Conservation (phyloP, 1,140 invertebrate genomes). For the Cyclina sinensis region DNA sequence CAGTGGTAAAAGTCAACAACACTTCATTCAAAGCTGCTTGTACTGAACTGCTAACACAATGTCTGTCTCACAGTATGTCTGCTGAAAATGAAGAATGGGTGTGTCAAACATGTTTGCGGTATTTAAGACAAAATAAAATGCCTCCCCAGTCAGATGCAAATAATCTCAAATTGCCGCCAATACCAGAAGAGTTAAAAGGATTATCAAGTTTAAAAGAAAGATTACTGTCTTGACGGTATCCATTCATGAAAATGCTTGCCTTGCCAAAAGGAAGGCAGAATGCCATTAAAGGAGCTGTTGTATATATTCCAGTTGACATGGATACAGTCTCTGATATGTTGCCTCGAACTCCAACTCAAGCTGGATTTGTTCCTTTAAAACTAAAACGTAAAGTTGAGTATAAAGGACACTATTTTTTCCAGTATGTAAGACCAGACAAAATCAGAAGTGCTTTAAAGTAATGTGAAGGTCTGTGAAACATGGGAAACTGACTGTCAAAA, state of each 20-base stretch:
- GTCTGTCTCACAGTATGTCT: constrained; percentile 27
- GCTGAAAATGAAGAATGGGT: constrained; percentile 41
- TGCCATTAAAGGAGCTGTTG: constrained; percentile 61
- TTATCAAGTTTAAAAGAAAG: constrained; percentile 55
- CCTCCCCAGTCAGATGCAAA: constrained; percentile 60
- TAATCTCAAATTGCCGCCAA: constrained; percentile 51
- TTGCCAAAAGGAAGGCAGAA: constrained; percentile 60
- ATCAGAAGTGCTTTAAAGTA: constrained; percentile 33
- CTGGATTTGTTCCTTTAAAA: constrained; percentile 59
- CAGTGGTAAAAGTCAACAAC: constrained; percentile 52
- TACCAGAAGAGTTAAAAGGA: constrained; percentile 60
- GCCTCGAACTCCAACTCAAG: constrained; percentile 43
- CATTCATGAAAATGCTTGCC: constrained; percentile 60
- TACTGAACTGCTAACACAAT: constrained; percentile 10
- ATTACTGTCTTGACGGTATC: constrained; percentile 44
- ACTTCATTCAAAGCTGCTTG: constrained; percentile 14
- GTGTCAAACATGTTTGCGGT: constrained; percentile 55
- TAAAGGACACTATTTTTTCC: constrained; percentile 64
- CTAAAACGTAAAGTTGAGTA: constrained; percentile 65
- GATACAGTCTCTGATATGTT: constrained; percentile 47
- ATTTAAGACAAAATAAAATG: constrained; percentile 56
- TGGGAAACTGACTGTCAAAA: too few species aligned
- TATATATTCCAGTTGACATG: constrained; percentile 59
- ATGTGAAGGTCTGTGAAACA: too few species aligned
- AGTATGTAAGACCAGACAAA: constrained; percentile 58